Conservation (phyloP, 2,888 invertebrate species). For the Sepioteuthis lessoniana region DNA sequence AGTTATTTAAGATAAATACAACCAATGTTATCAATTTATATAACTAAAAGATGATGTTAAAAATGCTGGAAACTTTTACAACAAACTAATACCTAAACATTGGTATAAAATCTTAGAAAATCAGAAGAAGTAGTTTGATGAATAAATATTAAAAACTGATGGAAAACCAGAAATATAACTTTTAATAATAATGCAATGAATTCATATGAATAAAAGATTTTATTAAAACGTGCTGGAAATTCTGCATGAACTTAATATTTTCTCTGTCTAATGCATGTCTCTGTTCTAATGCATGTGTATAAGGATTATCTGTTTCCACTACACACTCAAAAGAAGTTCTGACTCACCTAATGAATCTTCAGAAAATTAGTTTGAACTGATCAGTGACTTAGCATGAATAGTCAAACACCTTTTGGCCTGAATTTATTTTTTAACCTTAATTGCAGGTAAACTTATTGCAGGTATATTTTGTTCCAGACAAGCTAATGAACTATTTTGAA, state of each 20-base stretch:
- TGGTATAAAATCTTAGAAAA: no score
- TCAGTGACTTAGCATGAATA: background rate
- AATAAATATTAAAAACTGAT: no score
- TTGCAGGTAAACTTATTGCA: background rate
- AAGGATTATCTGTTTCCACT: background rate
- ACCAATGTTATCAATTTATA: no score
- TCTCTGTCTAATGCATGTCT: background rate
- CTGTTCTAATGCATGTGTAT: background rate
- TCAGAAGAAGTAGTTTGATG: no score
- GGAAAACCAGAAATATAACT: no score
- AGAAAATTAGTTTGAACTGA: background rate
- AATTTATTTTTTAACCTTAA: background rate
- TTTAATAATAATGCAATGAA: no score
- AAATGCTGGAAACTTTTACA: no score
- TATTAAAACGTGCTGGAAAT: background rate
- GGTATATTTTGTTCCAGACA: background rate
- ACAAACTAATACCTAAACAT: no score
- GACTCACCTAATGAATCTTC: background rate
- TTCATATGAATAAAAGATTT: no score
- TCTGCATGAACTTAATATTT: background rate
- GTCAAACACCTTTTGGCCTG: background rate
- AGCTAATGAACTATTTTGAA: background rate
- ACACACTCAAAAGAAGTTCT: background rate
- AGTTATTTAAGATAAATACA: no score
- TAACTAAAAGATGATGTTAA: no score